Conservation (phyloP, 2,797 vertebrate genomes). For the Botia almorhae region DNA sequence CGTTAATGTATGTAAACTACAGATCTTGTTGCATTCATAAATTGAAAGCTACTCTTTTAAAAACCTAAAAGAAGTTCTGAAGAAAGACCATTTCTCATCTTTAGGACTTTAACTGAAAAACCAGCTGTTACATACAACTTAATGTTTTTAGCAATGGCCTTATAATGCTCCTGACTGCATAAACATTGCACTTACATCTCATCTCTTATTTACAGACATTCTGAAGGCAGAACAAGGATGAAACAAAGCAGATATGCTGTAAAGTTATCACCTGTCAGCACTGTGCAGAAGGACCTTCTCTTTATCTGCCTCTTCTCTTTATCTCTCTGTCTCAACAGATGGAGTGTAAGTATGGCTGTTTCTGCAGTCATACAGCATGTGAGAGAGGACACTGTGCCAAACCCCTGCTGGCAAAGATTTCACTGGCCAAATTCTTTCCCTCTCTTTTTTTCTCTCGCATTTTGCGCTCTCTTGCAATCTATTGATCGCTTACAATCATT, state of each 20-base stretch:
- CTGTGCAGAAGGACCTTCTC: conserved; percentile 20
- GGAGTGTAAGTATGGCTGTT: not conserved
- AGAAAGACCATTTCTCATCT: not conserved
- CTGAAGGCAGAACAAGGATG: not conserved
- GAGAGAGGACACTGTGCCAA: conserved; percentile 52
- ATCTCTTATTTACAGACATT: not conserved
- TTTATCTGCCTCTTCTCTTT: conserved; percentile 11
- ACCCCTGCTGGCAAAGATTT: conserved; percentile 52
- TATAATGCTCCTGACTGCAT: not conserved
- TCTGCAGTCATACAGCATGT: conserved; percentile 47
- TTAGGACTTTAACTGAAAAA: not conserved
- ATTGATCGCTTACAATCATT: conserved; percentile 19
- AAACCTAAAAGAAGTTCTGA: not conserved
- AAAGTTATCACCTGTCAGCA: conserved; percentile 41
- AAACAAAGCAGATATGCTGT: conserved; percentile 1
- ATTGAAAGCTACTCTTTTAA: not conserved
- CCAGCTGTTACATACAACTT: not conserved
- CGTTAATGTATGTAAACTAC: not conserved
- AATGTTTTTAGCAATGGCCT: not conserved
- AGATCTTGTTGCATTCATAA: not conserved
- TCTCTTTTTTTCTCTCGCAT: not conserved
- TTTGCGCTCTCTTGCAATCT: not conserved
- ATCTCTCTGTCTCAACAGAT: conserved; percentile 2
- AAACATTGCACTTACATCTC: not conserved
- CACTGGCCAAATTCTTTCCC: conserved; percentile 36